Percentiles rank a stretch among this genome's conserved stretches.
phyloP scores from a whole-genome alignment of 2,797 vertebrate genomes.

The Odontamblyopus rebecca region DNA sequence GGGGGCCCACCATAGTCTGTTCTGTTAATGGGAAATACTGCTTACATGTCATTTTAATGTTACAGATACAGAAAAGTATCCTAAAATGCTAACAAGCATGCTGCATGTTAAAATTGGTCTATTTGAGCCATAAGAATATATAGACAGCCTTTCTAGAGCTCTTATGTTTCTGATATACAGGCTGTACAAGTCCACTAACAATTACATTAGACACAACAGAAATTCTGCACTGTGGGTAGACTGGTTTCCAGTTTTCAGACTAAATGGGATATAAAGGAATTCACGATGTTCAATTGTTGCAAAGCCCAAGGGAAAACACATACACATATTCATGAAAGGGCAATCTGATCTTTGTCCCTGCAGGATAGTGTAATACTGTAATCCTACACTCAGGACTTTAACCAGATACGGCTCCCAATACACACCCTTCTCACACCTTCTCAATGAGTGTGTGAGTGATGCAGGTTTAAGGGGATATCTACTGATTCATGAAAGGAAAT shows the following conservation, averaged over 20 bases:
- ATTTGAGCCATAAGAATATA: neutral
- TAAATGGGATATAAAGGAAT: slow-evolving; percentile 21
- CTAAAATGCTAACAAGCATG: no score
- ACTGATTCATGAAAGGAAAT: neutral
- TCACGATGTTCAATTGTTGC: slow-evolving; percentile 21
- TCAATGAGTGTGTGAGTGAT: slow-evolving; percentile 6
- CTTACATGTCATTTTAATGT: no score
- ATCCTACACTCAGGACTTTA: slow-evolving; percentile 61
- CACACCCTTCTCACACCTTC: slow-evolving; percentile 59
- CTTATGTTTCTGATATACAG: no score
- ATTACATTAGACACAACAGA: neutral
- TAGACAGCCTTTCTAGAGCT: neutral
- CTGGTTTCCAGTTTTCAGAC: neutral
- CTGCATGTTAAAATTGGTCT: neutral
- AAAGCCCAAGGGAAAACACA: slow-evolving; percentile 29
- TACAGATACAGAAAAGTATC: no score
- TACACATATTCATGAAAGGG: slow-evolving; percentile 44
- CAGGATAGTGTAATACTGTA: slow-evolving; percentile 55
- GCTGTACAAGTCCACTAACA: neutral
- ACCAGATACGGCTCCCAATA: slow-evolving; percentile 40
- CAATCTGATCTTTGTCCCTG: slow-evolving; percentile 72
- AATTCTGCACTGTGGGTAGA: neutral
- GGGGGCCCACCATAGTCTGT: no score
- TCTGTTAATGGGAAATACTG: no score
- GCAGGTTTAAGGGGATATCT: slow-evolving; percentile 1